Percentiles rank a stretch among this genome's conserved stretches.
These are phyloP conservation scores for Lycocerus yunnanus DNA, from an alignment of 2,888 invertebrate species.

Conservation along the genomic window DNA sequence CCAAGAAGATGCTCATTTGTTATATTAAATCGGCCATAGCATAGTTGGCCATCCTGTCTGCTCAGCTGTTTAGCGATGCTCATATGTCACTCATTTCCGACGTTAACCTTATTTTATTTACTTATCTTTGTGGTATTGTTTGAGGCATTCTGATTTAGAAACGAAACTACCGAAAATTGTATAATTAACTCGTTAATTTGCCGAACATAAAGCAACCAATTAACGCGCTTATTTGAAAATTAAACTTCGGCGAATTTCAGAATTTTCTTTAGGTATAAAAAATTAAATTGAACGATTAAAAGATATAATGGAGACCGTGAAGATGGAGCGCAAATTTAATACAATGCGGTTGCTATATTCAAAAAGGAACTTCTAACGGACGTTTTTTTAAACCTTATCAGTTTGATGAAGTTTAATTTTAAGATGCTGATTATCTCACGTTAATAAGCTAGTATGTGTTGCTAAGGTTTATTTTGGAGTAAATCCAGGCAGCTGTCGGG, in stretches of 20 bases:
- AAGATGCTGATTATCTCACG: conserved; percentile 23
- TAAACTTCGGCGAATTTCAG: not conserved
- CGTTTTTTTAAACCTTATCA: not conserved
- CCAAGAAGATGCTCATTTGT: conserved; percentile 56
- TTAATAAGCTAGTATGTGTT: conserved; percentile 27
- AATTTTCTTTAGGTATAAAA: not conserved
- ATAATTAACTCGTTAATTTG: not conserved
- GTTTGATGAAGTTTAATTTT: conserved; percentile 25
- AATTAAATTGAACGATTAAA: not conserved
- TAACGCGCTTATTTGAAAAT: not conserved
- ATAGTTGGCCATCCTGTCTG: conserved; percentile 54
- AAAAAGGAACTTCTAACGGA: not conserved
- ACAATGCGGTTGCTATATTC: not conserved
- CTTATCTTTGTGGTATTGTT: conserved; percentile 17
- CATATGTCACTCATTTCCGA: conserved; percentile 59
- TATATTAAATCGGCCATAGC: conserved; percentile 57
- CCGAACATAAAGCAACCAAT: not conserved
- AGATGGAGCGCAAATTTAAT: not conserved
- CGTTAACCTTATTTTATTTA: conserved; percentile 44
- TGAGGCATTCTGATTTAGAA: not conserved
- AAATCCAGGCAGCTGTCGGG: conserved; percentile 34
- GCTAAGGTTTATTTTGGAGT: conserved; percentile 28
- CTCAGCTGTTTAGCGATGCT: conserved; percentile 58
- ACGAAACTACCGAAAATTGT: not conserved
- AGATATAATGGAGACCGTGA: not conserved